Evolutionary conservation across 2,113 vertebrate species (phyloP), one percentile per base, ranked within the genome.

Genomic region (Gambusia affinis): DNA sequence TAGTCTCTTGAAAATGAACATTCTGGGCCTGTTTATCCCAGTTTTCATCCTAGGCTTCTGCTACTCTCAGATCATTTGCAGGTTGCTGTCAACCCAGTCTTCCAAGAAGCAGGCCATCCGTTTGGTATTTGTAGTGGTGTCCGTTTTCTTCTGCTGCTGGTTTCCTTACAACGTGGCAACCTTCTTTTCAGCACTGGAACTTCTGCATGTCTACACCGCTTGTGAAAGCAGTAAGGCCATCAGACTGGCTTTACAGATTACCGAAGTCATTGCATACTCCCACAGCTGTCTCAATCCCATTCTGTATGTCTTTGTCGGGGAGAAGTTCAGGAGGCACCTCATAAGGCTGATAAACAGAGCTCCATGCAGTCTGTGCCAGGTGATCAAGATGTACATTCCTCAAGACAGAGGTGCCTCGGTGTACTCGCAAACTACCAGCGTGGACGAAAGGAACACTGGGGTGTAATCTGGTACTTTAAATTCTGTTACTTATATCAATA

Each of bases 281-380:
- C 94, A 95, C 79, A 94, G 92, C 87, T 93, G 93, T 78, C 75
- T 94, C 17, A 95, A 95, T 65, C 94, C 94, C 8, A 39, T 94
- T 78, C 79, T 95, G 17, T 95, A 95, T 8, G 93, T 93, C 30
- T 95, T 95, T 73, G 92, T 90, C 0, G 94, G 94, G 1, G 76
- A 91, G 73, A 95, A 92, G 79, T 94, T 95, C 82, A 90, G 90
- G 72, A 92, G 14, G 22, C 88, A 93, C 12, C 68, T 95, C 54
- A 1, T 86, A 4, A 91, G 70, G 67, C 67, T 95, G 71, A 78
- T 95, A 1, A 69, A 73, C 78, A 88, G 60, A 44, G 4, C 86
- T 37, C 90, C 92, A 0, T 93, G 88, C 35, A 63, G 63, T 24
- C 66, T 89, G 69, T 80, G 91, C n/a, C 79, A 77, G 79, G 19